Evolutionary conservation across 2,888 invertebrate species (phyloP).

Genomic region (Caenorhabditis sp.): DNA sequence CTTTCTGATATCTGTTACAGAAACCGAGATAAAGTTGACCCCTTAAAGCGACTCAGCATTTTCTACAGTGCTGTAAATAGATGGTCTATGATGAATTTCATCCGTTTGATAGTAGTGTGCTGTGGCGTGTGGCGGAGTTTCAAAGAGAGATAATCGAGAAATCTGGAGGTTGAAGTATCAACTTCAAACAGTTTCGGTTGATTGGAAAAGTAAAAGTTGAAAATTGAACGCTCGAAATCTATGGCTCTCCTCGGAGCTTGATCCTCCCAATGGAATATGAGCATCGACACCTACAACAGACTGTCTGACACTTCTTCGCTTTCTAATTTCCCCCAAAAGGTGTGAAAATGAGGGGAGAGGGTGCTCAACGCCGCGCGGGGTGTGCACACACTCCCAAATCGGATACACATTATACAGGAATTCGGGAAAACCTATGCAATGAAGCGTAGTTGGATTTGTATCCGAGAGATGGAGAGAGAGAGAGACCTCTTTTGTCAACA

Average conservation of each 20-base stretch:
- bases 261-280: too few relatives aligned
- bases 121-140: too few relatives aligned
- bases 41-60: too few relatives aligned
- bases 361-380: slow-evolving; percentile 20
- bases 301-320: not conserved
- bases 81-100: too few relatives aligned
- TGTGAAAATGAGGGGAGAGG: slow-evolving; percentile 39
- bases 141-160: too few relatives aligned
- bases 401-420: slow-evolving; percentile 61
- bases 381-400: slow-evolving; percentile 50
- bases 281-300: slow-evolving; percentile 70
- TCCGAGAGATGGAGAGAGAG: slow-evolving; percentile 29
- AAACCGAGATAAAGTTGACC: too few relatives aligned
- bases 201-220: too few relatives aligned
- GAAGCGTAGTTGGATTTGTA: slow-evolving; percentile 64
- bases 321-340: slow-evolving; percentile 1
- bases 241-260: slow-evolving; percentile 58
- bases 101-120: too few relatives aligned
- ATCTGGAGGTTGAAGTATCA: too few relatives aligned
- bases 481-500: slow-evolving; percentile 24
- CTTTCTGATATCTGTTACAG: too few relatives aligned
- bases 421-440: slow-evolving; percentile 58
- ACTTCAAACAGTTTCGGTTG: too few relatives aligned
- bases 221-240: slow-evolving; percentile 44
- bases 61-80: too few relatives aligned